Evolutionary conservation across 2,888 invertebrate species (phyloP), one percentile per base, ranked within the genome.

Genomic region (Epistrophe grossulariae): DNA sequence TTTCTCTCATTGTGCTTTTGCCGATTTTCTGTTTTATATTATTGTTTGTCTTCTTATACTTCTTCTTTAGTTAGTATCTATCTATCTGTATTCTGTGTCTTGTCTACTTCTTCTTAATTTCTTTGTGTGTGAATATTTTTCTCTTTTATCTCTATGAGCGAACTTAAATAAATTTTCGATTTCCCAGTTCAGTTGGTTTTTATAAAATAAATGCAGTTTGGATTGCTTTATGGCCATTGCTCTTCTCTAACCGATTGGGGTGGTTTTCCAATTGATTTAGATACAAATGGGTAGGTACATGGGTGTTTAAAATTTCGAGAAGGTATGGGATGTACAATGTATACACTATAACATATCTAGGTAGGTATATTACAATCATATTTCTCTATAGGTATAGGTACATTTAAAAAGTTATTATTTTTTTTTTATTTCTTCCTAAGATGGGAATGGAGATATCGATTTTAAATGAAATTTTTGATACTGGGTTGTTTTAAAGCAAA

Each of bases 111-210:
- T 76, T 79, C 83, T 79, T 68, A 73, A 64, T 71, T 79, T 52
- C 64, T 57, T 79, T 62, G 50, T 71, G 64, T 84, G 64, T 72
- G 70, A 66, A 79, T 76, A 72, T 76, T 76, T 84, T 76, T 13
- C 57, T 60, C 50, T 57, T 57, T 55, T 72, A 40, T 60, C 66
- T 70, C 68, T 35, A 62, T 28, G 38, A 76, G 77, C 50, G 74
- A 82, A 68, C 43, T 82, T 78, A 74, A 70, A 73, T 70, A 70
- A 24, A 62, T 78, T 81, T 74, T 78, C 50, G 50, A 60, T 66
- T 68, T 80, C 66, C 11, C 77, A 79, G 17, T 40, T 60, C 17
- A 40, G 72, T 45, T 83, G 11, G 13, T 43, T 43, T 40, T 62
- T 40, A 24, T 62, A 59, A 24, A 52, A 13, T 40, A 55, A 35